A percentile compares a stretch with the other conserved stretches of the same genome.
phyloP scores from a whole-genome alignment of 2,888 invertebrate species.

The Minunthozetes semirufus region DNA sequence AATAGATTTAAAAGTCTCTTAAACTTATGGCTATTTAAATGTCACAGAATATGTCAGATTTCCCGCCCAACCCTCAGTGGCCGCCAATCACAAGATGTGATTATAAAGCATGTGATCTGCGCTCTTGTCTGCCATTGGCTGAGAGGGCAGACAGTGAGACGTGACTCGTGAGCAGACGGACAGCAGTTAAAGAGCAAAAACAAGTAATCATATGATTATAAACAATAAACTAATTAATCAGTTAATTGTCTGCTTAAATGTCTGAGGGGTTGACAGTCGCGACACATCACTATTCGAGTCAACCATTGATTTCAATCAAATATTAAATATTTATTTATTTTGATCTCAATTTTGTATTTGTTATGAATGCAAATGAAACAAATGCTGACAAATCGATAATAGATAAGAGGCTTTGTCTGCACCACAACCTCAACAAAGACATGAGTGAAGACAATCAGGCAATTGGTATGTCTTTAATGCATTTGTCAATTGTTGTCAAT shows the following conservation, averaged over 20 bases:
- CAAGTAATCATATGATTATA: background rate
- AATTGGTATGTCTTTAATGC: background rate
- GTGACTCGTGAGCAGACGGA: background rate
- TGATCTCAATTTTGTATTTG: background rate
- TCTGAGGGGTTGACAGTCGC: too few species aligned
- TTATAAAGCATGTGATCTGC: background rate
- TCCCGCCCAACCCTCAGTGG: background rate
- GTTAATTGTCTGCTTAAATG: too few species aligned
- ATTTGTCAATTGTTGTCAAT: background rate
- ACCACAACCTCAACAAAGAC: background rate
- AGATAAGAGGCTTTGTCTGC: background rate
- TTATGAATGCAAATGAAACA: background rate
- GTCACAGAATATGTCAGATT: background rate
- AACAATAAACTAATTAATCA: too few species aligned
- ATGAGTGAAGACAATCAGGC: background rate
- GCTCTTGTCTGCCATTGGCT: background rate
- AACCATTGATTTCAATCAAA: too few species aligned
- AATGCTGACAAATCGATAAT: slow-evolving; percentile 14
- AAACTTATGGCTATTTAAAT: too few species aligned
- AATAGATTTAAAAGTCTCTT: too few species aligned
- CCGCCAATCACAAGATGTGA: background rate
- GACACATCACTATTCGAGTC: too few species aligned
- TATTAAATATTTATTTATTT: too few species aligned
- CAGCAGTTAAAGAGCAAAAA: background rate
- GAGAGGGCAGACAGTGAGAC: background rate